These are phyloP conservation scores for Eilema caniola DNA, from an alignment of 2,888 invertebrate species.

Conservation along the genomic window DNA sequence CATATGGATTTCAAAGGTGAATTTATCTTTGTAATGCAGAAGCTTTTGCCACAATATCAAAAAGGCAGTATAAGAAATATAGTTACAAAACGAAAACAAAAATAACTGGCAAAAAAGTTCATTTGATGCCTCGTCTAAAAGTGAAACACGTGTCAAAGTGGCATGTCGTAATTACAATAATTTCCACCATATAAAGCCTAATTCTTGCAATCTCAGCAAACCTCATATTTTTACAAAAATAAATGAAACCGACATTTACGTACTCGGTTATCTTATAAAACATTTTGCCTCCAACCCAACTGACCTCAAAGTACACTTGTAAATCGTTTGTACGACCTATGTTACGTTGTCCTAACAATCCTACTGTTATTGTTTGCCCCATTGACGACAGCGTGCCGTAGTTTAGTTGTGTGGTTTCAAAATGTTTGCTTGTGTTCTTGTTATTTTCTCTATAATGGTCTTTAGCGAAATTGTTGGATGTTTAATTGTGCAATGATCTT, in stretches of 20 bases:
- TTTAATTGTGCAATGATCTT: constrained; percentile 6
- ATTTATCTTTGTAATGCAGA: background rate
- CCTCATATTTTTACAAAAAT: background rate
- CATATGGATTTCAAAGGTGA: no score
- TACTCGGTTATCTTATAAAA: constrained; percentile 6
- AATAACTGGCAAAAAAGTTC: background rate
- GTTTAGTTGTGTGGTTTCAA: constrained; percentile 23
- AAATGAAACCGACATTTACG: background rate
- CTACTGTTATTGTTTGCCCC: constrained; percentile 33
- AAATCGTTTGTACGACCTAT: constrained; percentile 31
- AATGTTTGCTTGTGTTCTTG: constrained; percentile 14
- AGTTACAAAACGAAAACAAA: background rate
- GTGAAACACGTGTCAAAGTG: background rate
- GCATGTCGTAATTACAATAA: background rate
- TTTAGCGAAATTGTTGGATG: constrained; percentile 16
- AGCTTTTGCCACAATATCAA: background rate
- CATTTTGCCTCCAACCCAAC: constrained; percentile 22
- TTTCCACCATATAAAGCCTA: background rate
- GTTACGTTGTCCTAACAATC: constrained; percentile 12
- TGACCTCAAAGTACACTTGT: constrained; percentile 33
- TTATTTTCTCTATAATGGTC: constrained; percentile 27
- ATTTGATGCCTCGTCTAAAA: background rate
- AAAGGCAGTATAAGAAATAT: background rate
- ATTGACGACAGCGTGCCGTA: constrained; percentile 26
- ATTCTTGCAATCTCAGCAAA: background rate